These are phyloP conservation scores for Pteronura brasiliensis DNA, from an alignment of 2,113 vertebrate genomes.

Conservation along the genomic window DNA sequence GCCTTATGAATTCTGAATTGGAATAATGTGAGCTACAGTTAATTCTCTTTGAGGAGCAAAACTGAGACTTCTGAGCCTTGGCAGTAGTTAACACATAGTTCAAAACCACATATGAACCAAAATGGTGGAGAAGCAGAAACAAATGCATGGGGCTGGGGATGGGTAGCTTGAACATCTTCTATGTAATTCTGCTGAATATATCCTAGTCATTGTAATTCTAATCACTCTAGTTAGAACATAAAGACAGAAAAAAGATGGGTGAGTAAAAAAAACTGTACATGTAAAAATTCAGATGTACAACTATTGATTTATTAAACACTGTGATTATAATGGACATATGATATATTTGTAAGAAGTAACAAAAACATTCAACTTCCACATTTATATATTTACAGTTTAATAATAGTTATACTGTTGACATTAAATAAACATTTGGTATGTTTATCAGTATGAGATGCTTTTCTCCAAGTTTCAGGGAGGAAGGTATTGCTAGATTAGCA, in stretches of 20 bases:
- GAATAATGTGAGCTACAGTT: background rate
- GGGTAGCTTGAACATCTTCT: background rate
- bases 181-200: background rate
- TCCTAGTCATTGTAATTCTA: background rate
- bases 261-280: background rate
- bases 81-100: background rate
- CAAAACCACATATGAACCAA: background rate
- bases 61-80: background rate
- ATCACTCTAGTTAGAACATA: background rate
- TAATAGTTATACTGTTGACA: background rate
- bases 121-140: background rate
- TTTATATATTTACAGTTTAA: background rate
- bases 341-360: background rate
- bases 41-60: background rate
- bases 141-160: background rate
- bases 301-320: background rate
- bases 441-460: background rate
- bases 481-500: background rate
- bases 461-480: background rate
- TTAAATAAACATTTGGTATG: background rate
- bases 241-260: background rate
- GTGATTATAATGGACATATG: background rate
- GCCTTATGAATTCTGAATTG: background rate
- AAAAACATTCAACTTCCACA: background rate
- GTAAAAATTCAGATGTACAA: background rate